These are phyloP conservation scores for Nipponia nippon DNA, from an alignment of 2,113 vertebrate genomes.

Conservation along the genomic window DNA sequence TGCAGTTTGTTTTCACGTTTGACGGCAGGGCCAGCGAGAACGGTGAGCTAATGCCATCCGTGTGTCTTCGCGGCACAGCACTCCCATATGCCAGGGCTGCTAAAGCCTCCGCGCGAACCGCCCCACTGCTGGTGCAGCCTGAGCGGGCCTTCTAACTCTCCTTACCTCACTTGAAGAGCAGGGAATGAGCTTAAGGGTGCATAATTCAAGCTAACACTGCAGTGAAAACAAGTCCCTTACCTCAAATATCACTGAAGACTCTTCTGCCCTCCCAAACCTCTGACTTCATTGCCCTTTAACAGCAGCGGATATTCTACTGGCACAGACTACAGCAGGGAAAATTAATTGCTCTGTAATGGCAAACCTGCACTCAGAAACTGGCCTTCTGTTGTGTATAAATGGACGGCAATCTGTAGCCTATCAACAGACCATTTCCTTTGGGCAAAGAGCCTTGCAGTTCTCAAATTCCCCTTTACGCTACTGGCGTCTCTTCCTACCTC, in stretches of 20 bases:
- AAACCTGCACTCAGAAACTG: neutral
- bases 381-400: neutral
- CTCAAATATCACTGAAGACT: neutral
- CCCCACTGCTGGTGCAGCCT: accelerated
- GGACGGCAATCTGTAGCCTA: neutral
- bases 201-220: neutral
- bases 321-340: neutral
- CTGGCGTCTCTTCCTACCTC: conserved; percentile 1
- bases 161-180: neutral
- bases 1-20: neutral
- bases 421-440: neutral
- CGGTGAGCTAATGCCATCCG: neutral
- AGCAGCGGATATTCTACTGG: neutral
- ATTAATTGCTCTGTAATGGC: neutral
- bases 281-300: neutral
- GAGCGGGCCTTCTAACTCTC: neutral
- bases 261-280: neutral
- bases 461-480: neutral
- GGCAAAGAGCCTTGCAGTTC: neutral
- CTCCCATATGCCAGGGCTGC: accelerated
- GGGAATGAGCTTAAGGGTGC: neutral
- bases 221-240: conserved; percentile 4
- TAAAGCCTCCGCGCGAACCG: accelerated
- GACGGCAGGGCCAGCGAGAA: neutral
- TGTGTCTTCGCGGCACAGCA: accelerated